Conservation (phyloP, 1,140 invertebrate genomes). For the Drosophila chauvacae region DNA sequence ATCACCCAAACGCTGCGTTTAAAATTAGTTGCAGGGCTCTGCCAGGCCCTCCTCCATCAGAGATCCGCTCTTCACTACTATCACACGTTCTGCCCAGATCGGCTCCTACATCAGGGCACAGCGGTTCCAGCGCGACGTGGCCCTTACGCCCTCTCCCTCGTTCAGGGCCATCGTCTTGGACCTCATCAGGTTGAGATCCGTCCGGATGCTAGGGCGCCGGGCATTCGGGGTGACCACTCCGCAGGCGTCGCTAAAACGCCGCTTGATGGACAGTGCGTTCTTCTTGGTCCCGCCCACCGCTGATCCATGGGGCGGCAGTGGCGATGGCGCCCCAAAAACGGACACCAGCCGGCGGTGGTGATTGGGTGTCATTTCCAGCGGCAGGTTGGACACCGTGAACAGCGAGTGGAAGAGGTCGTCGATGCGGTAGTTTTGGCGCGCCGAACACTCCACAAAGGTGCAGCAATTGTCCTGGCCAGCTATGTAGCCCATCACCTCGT, state of each 20-base stretch:
- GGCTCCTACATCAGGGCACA: conserved; percentile 69
- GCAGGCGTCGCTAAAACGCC: conserved; percentile 92
- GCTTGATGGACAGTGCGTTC: conserved; percentile 91
- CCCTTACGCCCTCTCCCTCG: conserved; percentile 86
- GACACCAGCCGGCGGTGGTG: conserved; percentile 91
- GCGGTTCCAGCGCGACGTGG: conserved; percentile 70
- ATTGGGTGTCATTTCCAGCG: conserved; percentile 94
- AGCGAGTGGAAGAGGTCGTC: conserved; percentile 93
- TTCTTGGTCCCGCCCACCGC: conserved; percentile 89
- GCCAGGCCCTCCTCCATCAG: background rate
- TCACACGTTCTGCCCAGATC: conserved; percentile 49
- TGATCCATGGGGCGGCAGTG: conserved; percentile 88
- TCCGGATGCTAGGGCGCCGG: conserved; percentile 92
- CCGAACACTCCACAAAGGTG: conserved; percentile 92
- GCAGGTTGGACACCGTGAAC: conserved; percentile 91
- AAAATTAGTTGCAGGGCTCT: conserved; percentile 56
- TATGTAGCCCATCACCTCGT: conserved; percentile 90
- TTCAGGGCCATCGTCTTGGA: conserved; percentile 90
- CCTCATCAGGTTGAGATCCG: conserved; percentile 93
- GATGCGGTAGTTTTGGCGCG: conserved; percentile 91
- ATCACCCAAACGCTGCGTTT: conserved; percentile 79
- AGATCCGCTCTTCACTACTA: conserved; percentile 59
- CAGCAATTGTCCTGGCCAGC: conserved; percentile 89
- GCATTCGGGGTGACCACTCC: conserved; percentile 94
- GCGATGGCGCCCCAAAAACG: conserved; percentile 89